phyloP scores from a whole-genome alignment of 2,797 vertebrate genomes.

The Argya squamiceps region DNA sequence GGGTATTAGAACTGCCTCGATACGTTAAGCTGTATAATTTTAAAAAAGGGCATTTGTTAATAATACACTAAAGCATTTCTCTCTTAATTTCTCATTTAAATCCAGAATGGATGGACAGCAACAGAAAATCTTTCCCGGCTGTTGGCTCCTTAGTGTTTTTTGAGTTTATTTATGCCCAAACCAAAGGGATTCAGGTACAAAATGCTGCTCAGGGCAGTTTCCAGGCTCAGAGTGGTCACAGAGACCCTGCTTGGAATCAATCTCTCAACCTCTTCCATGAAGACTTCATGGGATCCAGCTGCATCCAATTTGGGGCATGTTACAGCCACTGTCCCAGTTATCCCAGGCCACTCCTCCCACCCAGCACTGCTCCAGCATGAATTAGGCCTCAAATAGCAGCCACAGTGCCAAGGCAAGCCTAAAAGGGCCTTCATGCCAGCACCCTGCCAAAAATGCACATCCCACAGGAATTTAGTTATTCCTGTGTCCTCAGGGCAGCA shows the following conservation, averaged over 20 bases:
- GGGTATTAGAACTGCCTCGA: neutral
- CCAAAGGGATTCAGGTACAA: neutral
- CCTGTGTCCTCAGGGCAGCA: rapidly evolving
- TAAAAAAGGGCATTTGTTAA: neutral
- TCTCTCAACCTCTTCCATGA: rapidly evolving
- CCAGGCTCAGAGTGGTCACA: neutral
- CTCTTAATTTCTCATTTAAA: neutral
- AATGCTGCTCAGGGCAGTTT: neutral
- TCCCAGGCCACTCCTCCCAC: neutral
- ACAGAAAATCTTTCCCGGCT: neutral
- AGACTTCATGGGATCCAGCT: neutral
- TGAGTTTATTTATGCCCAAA: neutral
- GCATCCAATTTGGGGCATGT: neutral
- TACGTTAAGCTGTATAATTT: neutral
- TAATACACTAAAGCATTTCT: neutral
- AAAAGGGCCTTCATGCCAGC: neutral
- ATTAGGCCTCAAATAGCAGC: neutral
- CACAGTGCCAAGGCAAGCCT: neutral
- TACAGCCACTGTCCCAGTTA: neutral
- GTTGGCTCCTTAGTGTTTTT: neutral
- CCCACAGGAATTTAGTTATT: rapidly evolving
- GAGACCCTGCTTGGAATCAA: neutral
- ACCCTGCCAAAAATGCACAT: rapidly evolving
- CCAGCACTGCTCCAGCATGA: neutral
- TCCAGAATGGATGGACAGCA: neutral